These are phyloP conservation scores for Pollicipes pollicipes DNA, from an alignment of 1,140 invertebrate genomes.

Conservation along the genomic window DNA sequence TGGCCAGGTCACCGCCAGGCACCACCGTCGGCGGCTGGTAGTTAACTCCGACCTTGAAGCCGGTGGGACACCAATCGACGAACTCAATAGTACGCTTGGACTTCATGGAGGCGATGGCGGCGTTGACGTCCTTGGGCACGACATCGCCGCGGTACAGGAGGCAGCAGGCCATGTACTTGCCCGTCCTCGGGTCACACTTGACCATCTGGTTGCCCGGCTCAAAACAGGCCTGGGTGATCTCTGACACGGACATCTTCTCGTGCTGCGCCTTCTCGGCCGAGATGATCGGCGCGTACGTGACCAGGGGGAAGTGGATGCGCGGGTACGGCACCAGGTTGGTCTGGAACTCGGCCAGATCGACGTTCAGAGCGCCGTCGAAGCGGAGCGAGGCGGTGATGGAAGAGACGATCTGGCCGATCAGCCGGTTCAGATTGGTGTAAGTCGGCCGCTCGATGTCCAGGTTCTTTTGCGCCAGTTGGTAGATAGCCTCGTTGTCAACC, in stretches of 20 bases:
- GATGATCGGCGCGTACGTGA: slow-evolving; percentile 67
- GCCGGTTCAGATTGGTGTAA: slow-evolving; percentile 35
- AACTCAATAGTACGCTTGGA: slow-evolving; percentile 36
- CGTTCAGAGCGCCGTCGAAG: slow-evolving; percentile 77
- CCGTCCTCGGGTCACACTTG: slow-evolving; percentile 63
- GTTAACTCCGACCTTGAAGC: slow-evolving; percentile 39
- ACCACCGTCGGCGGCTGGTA: slow-evolving; percentile 71
- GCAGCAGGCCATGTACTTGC: slow-evolving; percentile 39
- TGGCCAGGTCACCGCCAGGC: slow-evolving; percentile 57
- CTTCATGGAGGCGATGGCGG: slow-evolving; percentile 66
- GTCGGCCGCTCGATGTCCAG: slow-evolving; percentile 39
- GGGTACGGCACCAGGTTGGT: slow-evolving; percentile 72
- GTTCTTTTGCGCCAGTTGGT: slow-evolving; percentile 44
- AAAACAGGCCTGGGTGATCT: slow-evolving; percentile 69
- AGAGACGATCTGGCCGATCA: slow-evolving; percentile 38
- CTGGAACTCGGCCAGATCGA: slow-evolving; percentile 76
- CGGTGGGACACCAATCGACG: slow-evolving; percentile 39
- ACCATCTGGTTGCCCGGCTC: slow-evolving; percentile 79
- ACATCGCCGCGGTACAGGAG: slow-evolving; percentile 32
- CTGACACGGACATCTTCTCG: slow-evolving; percentile 58
- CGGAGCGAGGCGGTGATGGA: slow-evolving; percentile 36
- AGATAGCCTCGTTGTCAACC: slow-evolving; percentile 52
- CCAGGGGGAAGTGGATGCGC: slow-evolving; percentile 63
- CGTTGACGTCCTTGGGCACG: slow-evolving; percentile 46
- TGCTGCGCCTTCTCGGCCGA: slow-evolving; percentile 68